phyloP scores from a whole-genome alignment of 2,797 vertebrate species.

The Corythornis leucogaster region DNA sequence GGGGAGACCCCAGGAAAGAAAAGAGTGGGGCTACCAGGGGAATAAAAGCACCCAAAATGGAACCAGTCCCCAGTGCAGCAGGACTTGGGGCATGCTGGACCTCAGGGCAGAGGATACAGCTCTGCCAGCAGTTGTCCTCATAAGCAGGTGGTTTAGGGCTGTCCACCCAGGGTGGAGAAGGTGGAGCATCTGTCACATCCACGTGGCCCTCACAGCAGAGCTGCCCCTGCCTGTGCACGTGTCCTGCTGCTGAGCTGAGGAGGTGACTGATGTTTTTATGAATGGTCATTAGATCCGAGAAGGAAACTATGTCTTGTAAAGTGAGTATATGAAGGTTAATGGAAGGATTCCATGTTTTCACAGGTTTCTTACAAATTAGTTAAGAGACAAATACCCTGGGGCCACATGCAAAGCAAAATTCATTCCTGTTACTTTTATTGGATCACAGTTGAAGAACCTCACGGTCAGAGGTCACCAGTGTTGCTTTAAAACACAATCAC shows the following conservation, averaged over 20 bases:
- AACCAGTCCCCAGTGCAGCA: background rate
- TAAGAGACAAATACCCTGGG: slow-evolving; percentile 6
- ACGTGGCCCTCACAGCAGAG: background rate
- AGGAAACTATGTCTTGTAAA: slow-evolving; percentile 16
- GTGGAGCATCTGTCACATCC: background rate
- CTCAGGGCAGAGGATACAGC: background rate
- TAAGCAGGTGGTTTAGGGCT: background rate
- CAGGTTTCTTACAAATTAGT: slow-evolving; percentile 29
- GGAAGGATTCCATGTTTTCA: background rate
- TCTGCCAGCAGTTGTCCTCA: background rate
- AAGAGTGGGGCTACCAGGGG: background rate
- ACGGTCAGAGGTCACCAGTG: slow-evolving; percentile 21
- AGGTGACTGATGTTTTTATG: background rate
- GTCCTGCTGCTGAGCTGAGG: background rate
- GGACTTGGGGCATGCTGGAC: background rate
- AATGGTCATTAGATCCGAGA: background rate
- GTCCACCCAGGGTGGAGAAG: background rate
- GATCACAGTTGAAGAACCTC: slow-evolving; percentile 26
- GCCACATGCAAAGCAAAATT: slow-evolving; percentile 22
- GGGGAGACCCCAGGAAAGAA: background rate
- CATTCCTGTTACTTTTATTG: slow-evolving; percentile 23
- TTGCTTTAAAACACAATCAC: slow-evolving; percentile 50
- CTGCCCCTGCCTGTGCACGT: background rate
- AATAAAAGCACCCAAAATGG: background rate
- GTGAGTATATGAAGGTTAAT: background rate